Base-by-base conservation (phyloP, 2,888 invertebrate genomes). In the Andrena trimmerana region DNA sequence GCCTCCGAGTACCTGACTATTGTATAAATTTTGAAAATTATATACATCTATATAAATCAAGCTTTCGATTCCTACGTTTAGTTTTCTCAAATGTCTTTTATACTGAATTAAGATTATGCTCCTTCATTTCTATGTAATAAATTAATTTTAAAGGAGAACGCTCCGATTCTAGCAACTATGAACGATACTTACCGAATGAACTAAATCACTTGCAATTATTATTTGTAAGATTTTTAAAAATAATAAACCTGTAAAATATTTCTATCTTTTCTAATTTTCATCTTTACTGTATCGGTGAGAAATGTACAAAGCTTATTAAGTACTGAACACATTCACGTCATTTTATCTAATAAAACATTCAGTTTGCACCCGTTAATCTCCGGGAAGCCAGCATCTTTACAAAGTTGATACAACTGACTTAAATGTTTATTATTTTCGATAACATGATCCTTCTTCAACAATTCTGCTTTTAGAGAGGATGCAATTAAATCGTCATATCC, bases 401-500 rank as follows among this genome's bases (percentile, higher is more conserved):
- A 96, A 13, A 96, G 90, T 66, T 94, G 91, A 77, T 94, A 92
- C 63, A 97, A 90, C 57, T 93, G 93, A 0, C 89, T 57, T 29
- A 96, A 90, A 89, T 96, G 96, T 16, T 95, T 91, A 0, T 94
- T 91, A 89, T 95, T 95, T 2, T 89, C 81, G 59, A 93, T 88
- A 1, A 94, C 95, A 68, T 95, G 93, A 50, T 94, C 92, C 59
- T 93, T 92, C 10, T 93, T 90, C 31, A 96, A 86, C 8, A 97
- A 93, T 85, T 95, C 94, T 20, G 94, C 93, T 83, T 95, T 95
- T 13, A 97, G 93, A 86, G 96, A 95, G 42, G 95, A 93, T 83
- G 95, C 95, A 2, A 95, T 95, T 4, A 96, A 77, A 69, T 92
- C 95, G 0, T 94, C 93, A 87, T 95, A 94, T 31, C 95, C 95